Conservation (phyloP, 2,113 vertebrate species). For the Coptodon bakossiorum region DNA sequence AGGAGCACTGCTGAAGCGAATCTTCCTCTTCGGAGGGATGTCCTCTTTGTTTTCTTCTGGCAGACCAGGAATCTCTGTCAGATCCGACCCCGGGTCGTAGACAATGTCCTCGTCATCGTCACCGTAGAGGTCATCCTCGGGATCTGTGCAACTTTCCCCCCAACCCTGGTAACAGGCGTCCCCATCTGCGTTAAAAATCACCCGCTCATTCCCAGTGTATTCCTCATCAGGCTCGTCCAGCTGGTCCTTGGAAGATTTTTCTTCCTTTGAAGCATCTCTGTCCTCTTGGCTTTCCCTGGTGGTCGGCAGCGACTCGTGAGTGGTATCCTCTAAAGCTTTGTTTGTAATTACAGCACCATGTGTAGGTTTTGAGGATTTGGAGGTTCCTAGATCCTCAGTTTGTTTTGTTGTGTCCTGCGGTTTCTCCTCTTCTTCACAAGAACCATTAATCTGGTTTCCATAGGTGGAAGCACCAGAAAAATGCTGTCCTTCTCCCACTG, state of each 20-base stretch:
- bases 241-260: conserved; percentile 36
- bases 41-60: conserved; percentile 88
- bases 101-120: conserved; percentile 81
- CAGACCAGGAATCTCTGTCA: conserved; percentile 85
- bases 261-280: conserved; percentile 10
- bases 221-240: conserved; percentile 62
- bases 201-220: conserved; percentile 67
- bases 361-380: conserved; percentile 12
- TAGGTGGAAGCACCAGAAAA: conserved; percentile 25
- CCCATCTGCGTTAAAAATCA: conserved; percentile 78
- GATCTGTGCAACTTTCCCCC: conserved; percentile 89
- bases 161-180: conserved; percentile 89
- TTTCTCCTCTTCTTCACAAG: conserved; percentile 56
- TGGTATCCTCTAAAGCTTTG: conserved; percentile 15
- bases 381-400: conserved; percentile 22
- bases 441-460: conserved; percentile 52
- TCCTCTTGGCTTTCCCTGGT: conserved; percentile 19
- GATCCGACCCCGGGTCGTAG: conserved; percentile 86
- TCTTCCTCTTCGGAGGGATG: conserved; percentile 85
- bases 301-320: not conserved
- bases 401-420: conserved; percentile 16
- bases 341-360: conserved; percentile 25
- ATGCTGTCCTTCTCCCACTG: not conserved
- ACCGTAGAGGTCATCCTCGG: conserved; percentile 86
- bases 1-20: conserved; percentile 87